These are phyloP conservation scores for Aradus depressus DNA, from an alignment of 2,888 invertebrate genomes.

Conservation along the genomic window DNA sequence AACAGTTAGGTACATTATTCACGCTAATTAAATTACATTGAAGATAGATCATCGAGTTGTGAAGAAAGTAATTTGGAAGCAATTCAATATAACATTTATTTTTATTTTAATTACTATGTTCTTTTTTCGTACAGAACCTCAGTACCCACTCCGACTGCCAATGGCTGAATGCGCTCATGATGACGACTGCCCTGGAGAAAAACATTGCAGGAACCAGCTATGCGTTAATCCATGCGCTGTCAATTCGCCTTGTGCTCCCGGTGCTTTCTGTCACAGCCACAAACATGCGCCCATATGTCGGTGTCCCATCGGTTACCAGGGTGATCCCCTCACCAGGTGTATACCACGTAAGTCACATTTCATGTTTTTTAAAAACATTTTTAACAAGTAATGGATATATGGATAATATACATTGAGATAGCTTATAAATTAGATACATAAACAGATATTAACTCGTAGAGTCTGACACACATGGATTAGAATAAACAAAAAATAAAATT, in stretches of 20 bases:
- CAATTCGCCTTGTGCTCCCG: constrained; percentile 58
- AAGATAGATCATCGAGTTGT: no score
- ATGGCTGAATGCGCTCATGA: constrained; percentile 62
- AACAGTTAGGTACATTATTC: no score
- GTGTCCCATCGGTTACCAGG: constrained; percentile 67
- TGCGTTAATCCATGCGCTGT: constrained; percentile 67
- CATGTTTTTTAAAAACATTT: neutral
- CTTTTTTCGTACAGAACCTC: constrained; percentile 36
- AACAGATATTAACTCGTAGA: no score
- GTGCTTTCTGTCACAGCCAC: constrained; percentile 72
- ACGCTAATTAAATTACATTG: no score
- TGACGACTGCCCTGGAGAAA: constrained; percentile 63
- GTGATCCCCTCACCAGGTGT: constrained; percentile 60
- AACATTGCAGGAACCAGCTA: constrained; percentile 60
- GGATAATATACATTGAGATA: no score
- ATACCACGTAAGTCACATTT: constrained; percentile 57
- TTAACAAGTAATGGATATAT: no score
- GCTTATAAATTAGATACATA: no score
- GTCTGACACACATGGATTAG: no score
- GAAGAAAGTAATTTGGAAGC: no score
- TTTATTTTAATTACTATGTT: no score
- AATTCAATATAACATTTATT: no score
- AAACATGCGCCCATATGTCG: constrained; percentile 64
- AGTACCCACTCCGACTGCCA: constrained; percentile 36
- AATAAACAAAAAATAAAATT: no score